Conservation (phyloP, 2,113 vertebrate genomes). For the Pardalotus punctatus region DNA sequence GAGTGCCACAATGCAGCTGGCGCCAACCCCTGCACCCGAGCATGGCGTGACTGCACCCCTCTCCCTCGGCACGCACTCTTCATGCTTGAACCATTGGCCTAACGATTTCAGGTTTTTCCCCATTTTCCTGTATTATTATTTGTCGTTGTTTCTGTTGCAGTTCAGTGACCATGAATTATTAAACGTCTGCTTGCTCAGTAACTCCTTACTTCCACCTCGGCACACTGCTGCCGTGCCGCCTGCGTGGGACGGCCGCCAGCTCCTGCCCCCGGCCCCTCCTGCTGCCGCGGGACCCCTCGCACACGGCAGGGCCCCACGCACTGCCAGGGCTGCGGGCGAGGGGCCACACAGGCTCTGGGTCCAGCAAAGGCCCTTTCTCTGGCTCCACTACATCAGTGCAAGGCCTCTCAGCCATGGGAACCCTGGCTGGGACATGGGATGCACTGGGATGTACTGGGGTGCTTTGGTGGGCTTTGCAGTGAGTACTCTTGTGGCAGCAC, state of each 20-base stretch:
- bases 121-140: conserved; percentile 58
- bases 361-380: neutral
- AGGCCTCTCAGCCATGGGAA: fast-evolving
- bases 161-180: conserved; percentile 63
- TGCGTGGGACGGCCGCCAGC: neutral
- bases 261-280: neutral
- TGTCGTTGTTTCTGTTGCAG: conserved; percentile 36
- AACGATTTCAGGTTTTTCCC: conserved; percentile 33
- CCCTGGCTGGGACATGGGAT: fast-evolving
- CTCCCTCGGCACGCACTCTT: neutral
- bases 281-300: neutral
- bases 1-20: neutral
- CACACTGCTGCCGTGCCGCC: neutral
- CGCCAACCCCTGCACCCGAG: neutral
- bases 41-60: neutral
- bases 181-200: conserved; percentile 42
- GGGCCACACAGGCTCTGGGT: fast-evolving
- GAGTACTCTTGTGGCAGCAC: fast-evolving
- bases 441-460: neutral
- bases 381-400: fast-evolving
- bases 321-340: fast-evolving
- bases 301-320: fast-evolving
- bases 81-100: conserved; percentile 37
- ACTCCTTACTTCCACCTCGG: conserved; percentile 54
- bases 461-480: neutral